A percentile compares a stretch with the other conserved stretches of the same genome.
Evolutionary conservation across 2,888 invertebrate genomes (phyloP).

Genomic region (Drosophila subquinaria): DNA sequence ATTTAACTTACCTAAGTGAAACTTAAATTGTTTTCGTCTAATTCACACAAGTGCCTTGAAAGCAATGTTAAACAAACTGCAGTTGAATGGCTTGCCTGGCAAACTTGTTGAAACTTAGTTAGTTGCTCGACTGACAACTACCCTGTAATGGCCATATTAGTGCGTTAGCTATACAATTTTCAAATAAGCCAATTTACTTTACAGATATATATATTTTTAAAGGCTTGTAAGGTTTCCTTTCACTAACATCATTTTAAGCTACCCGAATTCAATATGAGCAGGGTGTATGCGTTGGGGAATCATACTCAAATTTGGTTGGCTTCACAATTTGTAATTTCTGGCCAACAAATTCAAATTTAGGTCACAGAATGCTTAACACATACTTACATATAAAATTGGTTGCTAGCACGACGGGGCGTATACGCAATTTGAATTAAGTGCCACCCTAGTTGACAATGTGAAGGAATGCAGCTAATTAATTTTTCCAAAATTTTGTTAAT

Average conservation of each 20-base stretch:
- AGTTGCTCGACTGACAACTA: background rate
- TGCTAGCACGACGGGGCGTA: conserved; percentile 13
- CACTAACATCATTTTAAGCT: background rate
- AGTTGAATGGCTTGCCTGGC: background rate
- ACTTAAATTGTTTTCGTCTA: conserved; percentile 12
- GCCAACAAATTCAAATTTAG: background rate
- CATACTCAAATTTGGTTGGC: background rate
- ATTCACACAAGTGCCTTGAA: conserved; percentile 6
- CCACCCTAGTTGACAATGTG: conserved; percentile 2
- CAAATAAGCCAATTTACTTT: background rate
- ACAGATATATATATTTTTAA: background rate
- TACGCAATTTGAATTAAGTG: conserved; percentile 15
- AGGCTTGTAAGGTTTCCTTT: background rate
- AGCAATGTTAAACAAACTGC: conserved; percentile 19
- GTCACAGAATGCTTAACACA: no score
- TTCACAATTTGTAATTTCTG: background rate
- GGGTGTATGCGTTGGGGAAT: background rate
- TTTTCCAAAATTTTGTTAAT: conserved; percentile 28
- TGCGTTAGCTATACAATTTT: background rate
- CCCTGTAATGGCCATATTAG: background rate
- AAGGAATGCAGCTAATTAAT: conserved; percentile 32
- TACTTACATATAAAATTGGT: background rate
- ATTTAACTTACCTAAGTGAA: conserved; percentile 31
- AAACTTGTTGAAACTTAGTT: background rate
- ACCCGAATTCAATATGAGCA: background rate